phyloP scores from a whole-genome alignment of 2,113 vertebrate species.

The Pygoscelis adeliae region DNA sequence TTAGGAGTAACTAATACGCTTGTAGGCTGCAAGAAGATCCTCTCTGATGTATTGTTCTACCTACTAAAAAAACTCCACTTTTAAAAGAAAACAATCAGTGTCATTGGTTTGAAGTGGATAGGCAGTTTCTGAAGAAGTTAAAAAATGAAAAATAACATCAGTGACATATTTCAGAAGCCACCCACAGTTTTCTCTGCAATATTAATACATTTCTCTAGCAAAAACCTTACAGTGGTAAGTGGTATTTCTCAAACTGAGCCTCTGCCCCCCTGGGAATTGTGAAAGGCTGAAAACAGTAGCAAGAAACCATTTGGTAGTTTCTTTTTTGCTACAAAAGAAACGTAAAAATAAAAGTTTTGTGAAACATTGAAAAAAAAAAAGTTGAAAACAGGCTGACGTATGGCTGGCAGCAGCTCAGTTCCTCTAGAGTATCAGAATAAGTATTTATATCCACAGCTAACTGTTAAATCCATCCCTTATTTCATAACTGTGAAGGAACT shows the following conservation, averaged over 20 bases:
- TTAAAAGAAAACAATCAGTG: background rate
- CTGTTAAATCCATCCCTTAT: background rate
- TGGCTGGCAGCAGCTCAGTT: background rate
- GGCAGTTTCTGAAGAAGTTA: background rate
- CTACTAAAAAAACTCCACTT: background rate
- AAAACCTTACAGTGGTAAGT: background rate
- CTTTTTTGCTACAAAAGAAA: constrained; percentile 19
- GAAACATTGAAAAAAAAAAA: background rate
- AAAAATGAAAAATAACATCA: background rate
- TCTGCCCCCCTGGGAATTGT: background rate
- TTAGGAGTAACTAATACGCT: background rate
- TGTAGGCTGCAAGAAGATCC: background rate
- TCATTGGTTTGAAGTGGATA: background rate
- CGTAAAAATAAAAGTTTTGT: background rate
- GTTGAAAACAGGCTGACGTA: background rate
- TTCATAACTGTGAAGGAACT: background rate
- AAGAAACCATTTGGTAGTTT: background rate
- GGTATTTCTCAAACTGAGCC: constrained; percentile 2
- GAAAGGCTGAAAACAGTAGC: constrained; percentile 32
- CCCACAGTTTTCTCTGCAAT: background rate
- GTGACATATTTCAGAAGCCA: background rate
- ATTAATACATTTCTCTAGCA: constrained; percentile 3
- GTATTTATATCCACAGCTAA: background rate
- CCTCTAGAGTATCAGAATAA: background rate
- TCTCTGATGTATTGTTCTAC: background rate